phyloP scores from a whole-genome alignment of 2,797 vertebrate genomes.

The Pseudochaenichthys georgianus region DNA sequence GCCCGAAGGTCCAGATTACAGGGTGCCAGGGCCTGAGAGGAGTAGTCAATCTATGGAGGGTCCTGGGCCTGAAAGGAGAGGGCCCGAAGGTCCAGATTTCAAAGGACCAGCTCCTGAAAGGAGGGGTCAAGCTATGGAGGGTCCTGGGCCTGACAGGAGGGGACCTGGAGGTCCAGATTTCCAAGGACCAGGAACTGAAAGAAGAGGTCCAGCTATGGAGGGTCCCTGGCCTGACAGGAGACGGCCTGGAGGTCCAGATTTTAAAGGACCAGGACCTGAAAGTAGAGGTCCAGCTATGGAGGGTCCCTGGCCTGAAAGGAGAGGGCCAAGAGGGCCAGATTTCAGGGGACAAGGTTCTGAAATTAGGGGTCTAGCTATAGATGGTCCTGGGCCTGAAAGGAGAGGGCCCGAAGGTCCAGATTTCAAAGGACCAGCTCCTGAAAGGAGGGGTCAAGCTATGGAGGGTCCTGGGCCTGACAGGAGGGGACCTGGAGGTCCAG shows the following conservation, averaged over 20 bases:
- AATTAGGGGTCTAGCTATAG: conserved; percentile 8
- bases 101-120: conserved; percentile 14
- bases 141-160: conserved; percentile 9
- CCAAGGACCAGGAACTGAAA: neutral
- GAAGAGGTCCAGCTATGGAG: neutral
- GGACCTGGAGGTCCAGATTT: neutral
- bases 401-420: neutral
- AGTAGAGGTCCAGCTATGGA: neutral
- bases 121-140: conserved; percentile 4
- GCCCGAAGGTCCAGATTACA: neutral
- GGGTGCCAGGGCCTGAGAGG: conserved; percentile 6
- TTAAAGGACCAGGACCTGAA: neutral
- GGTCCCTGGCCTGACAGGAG: neutral
- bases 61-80: conserved; percentile 6
- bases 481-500: neutral
- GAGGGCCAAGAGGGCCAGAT: neutral
- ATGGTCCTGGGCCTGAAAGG: conserved; percentile 3
- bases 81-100: conserved; percentile 4
- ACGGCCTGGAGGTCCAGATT: neutral
- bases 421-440: conserved; percentile 14
- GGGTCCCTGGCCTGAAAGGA: neutral
- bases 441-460: conserved; percentile 12
- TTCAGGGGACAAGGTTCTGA: conserved; percentile 10
- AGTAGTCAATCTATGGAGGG: conserved; percentile 7
- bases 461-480: conserved; percentile 7